Conservation (phyloP, 2,797 vertebrate genomes). For the Aeoliscus strigatus region DNA sequence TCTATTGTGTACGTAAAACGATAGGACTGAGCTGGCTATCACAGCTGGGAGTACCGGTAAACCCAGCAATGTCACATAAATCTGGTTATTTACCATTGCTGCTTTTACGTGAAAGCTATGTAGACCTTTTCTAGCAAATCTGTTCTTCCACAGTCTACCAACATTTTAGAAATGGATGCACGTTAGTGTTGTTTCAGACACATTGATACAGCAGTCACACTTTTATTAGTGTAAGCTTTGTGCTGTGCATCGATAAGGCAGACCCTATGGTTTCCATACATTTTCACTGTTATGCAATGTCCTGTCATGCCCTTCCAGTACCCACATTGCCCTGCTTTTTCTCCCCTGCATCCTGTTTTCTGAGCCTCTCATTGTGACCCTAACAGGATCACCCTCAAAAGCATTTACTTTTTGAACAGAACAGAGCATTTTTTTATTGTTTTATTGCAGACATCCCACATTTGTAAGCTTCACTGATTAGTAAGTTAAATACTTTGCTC, state of each 20-base stretch:
- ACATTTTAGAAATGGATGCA: conserved; percentile 1
- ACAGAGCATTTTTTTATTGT: conserved; percentile 28
- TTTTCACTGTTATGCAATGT: conserved; percentile 58
- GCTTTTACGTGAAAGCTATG: conserved; percentile 4
- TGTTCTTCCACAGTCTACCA: conserved; percentile 2
- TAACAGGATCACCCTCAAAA: conserved; percentile 58
- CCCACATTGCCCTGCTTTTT: conserved; percentile 56
- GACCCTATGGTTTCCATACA: conserved; percentile 48
- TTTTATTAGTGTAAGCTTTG: conserved; percentile 28
- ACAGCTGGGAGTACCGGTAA: conserved; percentile 28
- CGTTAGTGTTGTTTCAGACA: background rate
- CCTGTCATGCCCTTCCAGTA: conserved; percentile 61
- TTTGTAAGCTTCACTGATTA: conserved; percentile 9
- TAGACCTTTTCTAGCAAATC: background rate
- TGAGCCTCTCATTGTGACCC: conserved; percentile 53
- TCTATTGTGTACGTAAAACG: conserved; percentile 23
- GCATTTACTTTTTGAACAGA: conserved; percentile 45
- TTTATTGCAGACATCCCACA: conserved; percentile 23
- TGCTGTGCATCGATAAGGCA: conserved; percentile 48
- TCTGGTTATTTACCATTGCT: conserved; percentile 22
- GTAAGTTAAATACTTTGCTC: conserved; percentile 3
- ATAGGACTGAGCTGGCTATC: conserved; percentile 13
- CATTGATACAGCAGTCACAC: conserved; percentile 13
- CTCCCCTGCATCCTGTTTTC: conserved; percentile 70
- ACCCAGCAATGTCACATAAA: conserved; percentile 17